phyloP scores from a whole-genome alignment of 2,888 invertebrate species.

The Erebia epiphron region DNA sequence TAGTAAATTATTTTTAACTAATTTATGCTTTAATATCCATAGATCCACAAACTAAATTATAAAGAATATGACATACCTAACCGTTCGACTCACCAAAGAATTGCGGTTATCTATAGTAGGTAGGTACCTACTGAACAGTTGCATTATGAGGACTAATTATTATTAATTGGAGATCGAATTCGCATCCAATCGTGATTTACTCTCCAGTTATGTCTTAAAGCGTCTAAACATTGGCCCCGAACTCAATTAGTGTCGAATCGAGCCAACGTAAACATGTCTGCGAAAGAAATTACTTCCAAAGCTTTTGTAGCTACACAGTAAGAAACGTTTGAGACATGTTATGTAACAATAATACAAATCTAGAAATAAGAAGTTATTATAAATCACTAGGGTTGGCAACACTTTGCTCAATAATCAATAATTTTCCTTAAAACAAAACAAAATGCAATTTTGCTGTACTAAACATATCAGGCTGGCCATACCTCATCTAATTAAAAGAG shows the following conservation, averaged over 20 bases:
- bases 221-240: conserved; percentile 19
- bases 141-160: no score
- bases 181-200: conserved; percentile 18
- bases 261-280: conserved; percentile 26
- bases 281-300: conserved; percentile 22
- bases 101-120: no score
- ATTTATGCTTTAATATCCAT: no score
- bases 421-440: no score
- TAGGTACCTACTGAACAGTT: no score
- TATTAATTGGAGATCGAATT: neutral
- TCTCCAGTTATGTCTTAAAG: conserved; percentile 18
- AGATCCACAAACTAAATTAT: no score
- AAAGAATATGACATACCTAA: no score
- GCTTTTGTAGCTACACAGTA: conserved; percentile 8
- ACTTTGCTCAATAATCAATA: no score
- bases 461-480: neutral
- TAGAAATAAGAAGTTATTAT: no score
- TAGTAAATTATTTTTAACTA: no score
- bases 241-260: conserved; percentile 22
- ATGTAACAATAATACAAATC: neutral
- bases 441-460: neutral
- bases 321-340: neutral
- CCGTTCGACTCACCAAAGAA: no score
- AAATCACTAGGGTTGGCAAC: no score
- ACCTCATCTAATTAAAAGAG: neutral